These are phyloP conservation scores for Mycalesis mineus DNA, from an alignment of 2,888 invertebrate species.

Conservation along the genomic window DNA sequence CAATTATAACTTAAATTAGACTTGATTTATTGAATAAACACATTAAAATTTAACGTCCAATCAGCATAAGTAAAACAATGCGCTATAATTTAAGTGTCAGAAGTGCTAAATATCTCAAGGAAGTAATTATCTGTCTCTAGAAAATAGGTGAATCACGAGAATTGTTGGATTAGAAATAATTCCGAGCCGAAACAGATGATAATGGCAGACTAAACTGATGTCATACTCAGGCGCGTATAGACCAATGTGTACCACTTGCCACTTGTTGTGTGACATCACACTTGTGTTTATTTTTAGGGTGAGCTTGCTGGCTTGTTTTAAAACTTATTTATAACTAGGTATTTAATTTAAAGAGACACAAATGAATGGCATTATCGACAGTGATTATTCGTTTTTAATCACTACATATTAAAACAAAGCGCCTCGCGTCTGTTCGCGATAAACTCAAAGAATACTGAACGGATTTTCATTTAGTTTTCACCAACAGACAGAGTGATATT, in stretches of 20 bases:
- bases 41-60: too few relatives aligned
- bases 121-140: background rate
- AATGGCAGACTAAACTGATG: constrained; percentile 60
- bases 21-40: too few relatives aligned
- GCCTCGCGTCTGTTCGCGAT: too few relatives aligned
- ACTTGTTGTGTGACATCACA: constrained; percentile 72
- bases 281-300: constrained; percentile 59
- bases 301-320: constrained; percentile 19
- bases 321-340: constrained; percentile 20
- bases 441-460: too few relatives aligned
- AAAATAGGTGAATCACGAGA: constrained; percentile 35
- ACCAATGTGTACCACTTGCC: constrained; percentile 63
- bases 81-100: too few relatives aligned
- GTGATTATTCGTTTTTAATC: background rate
- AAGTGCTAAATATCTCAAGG: background rate
- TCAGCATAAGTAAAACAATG: too few relatives aligned
- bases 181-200: constrained; percentile 55
- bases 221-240: constrained; percentile 64
- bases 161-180: constrained; percentile 55
- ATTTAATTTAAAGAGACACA: background rate
- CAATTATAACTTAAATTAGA: too few relatives aligned
- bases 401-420: too few relatives aligned
- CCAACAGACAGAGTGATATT: too few relatives aligned
- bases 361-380: background rate
- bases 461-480: too few relatives aligned